These are phyloP conservation scores for Schizaphis graminum DNA, from an alignment of 2,888 invertebrate species.

Conservation along the genomic window DNA sequence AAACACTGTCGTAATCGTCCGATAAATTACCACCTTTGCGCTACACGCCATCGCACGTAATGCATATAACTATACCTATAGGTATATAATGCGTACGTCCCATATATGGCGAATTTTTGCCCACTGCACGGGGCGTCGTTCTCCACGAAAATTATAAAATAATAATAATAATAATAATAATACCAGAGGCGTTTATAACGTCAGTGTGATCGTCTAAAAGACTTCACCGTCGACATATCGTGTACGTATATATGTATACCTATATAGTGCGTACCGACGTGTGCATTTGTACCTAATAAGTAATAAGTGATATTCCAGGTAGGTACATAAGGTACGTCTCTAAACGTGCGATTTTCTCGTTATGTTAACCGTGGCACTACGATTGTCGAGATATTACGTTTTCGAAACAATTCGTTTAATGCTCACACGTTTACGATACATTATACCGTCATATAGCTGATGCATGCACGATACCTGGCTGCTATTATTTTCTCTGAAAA, in stretches of 20 bases:
- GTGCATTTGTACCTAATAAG: not conserved
- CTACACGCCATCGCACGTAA: not conserved
- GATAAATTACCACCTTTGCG: not conserved
- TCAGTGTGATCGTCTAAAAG: not conserved
- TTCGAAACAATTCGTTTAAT: not conserved
- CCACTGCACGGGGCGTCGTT: not conserved
- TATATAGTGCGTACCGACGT: not conserved
- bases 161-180: not conserved
- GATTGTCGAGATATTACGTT: not conserved
- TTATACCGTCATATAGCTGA: not conserved
- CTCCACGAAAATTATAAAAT: not conserved
- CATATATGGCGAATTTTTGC: not conserved
- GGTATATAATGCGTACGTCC: not conserved
- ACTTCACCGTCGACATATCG: not conserved
- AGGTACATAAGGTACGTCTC: not conserved
- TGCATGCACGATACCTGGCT: not conserved
- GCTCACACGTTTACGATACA: not conserved
- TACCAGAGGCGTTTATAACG: not conserved
- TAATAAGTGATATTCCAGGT: not conserved
- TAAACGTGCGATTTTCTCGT: not conserved
- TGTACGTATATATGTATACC: too few relatives aligned
- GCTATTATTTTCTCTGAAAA: not conserved
- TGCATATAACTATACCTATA: too few relatives aligned
- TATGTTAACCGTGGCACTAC: not conserved
- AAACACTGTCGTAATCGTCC: constrained; percentile 9